These are phyloP conservation scores for Agrilus mali DNA, from an alignment of 2,888 invertebrate genomes.

Conservation along the genomic window DNA sequence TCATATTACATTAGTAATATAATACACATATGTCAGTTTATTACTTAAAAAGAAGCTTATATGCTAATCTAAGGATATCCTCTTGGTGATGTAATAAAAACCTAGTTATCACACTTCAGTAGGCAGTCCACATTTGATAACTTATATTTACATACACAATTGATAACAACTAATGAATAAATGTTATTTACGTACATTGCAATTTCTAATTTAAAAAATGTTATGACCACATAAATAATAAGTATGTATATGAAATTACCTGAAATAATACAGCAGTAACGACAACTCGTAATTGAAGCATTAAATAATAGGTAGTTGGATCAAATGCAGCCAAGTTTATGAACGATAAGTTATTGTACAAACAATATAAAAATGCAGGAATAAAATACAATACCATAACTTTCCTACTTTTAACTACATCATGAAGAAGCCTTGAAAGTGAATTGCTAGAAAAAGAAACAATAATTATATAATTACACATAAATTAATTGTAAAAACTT, in stretches of 20 bases:
- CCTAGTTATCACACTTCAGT: no score
- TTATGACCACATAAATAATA: neutral
- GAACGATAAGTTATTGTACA: conserved; percentile 91
- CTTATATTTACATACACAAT: no score
- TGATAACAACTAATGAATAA: no score
- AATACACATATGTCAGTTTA: no score
- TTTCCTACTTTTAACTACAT: conserved; percentile 46
- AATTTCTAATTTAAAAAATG: no score
- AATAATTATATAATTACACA: neutral
- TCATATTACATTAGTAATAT: no score
- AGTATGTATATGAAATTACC: conserved; percentile 46
- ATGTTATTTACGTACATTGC: no score
- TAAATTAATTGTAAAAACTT: conserved; percentile 24
- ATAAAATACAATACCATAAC: conserved; percentile 74
- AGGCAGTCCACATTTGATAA: no score
- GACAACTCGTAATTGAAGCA: conserved; percentile 84
- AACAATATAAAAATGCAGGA: conserved; percentile 81
- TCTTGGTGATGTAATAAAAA: neutral
- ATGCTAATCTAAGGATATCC: conserved; percentile 2
- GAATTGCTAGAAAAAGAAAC: conserved; percentile 44
- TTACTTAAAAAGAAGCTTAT: conserved; percentile 2
- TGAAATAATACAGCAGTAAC: conserved; percentile 86
- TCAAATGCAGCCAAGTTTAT: conserved; percentile 83
- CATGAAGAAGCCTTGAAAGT: conserved; percentile 40
- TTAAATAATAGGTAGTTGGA: conserved; percentile 85